These are phyloP conservation scores for Aphis craccivora DNA, from an alignment of 1,140 invertebrate species.

Conservation along the genomic window DNA sequence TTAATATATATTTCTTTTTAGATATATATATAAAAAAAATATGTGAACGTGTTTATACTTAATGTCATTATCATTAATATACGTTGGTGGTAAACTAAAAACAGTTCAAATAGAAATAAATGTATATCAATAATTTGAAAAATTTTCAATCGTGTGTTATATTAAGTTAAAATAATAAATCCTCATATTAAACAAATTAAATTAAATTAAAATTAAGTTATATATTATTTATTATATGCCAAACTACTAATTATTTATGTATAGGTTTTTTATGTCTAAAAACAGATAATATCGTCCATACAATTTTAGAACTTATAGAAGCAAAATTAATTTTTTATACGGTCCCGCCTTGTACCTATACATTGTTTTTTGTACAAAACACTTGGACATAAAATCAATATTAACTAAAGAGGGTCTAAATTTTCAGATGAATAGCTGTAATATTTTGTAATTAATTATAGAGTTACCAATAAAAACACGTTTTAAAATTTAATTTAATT, in stretches of 20 bases:
- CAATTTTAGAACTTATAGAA: background rate
- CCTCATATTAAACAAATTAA: background rate
- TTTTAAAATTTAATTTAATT: background rate
- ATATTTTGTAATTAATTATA: conserved; percentile 15
- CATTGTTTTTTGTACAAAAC: no score
- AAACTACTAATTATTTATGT: background rate
- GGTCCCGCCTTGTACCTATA: background rate
- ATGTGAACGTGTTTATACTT: background rate
- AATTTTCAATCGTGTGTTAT: background rate
- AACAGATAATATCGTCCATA: background rate
- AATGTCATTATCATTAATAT: background rate
- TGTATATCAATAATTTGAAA: background rate
- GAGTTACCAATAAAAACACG: background rate
- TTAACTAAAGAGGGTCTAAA: background rate
- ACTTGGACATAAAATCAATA: background rate
- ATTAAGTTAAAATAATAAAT: background rate
- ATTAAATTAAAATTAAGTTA: no score
- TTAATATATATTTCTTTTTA: no score
- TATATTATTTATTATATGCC: background rate
- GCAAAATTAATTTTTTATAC: background rate
- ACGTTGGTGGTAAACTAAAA: background rate
- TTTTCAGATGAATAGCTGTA: background rate
- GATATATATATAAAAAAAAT: no score
- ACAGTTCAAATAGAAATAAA: background rate
- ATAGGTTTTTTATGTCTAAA: background rate